Conservation (phyloP, 2,888 invertebrate genomes). For the Perizoma affinitatum region DNA sequence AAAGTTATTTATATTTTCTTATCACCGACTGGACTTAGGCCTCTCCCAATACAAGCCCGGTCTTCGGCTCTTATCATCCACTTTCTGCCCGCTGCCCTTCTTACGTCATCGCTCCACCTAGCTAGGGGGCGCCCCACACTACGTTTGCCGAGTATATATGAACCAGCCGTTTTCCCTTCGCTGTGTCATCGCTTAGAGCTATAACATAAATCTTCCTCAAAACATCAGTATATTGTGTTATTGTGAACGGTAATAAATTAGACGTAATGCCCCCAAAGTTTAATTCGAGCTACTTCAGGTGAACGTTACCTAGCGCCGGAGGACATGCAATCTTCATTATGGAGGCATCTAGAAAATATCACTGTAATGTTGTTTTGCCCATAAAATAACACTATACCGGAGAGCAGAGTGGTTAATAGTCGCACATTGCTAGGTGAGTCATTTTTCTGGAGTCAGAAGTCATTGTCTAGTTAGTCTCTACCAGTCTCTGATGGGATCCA, state of each 20-base stretch:
- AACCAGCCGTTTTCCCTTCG: conserved; percentile 2
- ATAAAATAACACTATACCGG: neutral
- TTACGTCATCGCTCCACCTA: too few species aligned
- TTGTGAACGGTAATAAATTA: conserved; percentile 74
- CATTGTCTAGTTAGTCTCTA: too few species aligned
- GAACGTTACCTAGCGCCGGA: conserved; percentile 69
- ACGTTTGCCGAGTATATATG: neutral
- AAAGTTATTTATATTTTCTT: too few species aligned
- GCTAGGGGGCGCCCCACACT: too few species aligned
- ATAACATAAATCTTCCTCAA: conserved; percentile 76
- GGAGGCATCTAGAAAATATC: conserved; percentile 22
- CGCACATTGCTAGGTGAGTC: too few species aligned
- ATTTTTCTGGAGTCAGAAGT: too few species aligned
- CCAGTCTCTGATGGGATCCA: too few species aligned
- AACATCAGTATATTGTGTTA: conserved; percentile 64
- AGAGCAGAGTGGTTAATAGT: too few species aligned
- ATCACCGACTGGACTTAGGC: too few species aligned
- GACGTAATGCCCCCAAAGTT: conserved; percentile 69
- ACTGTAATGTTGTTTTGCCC: conserved; percentile 6
- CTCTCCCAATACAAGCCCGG: too few species aligned
- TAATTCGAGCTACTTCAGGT: conserved; percentile 78
- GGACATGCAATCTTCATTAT: conserved; percentile 78
- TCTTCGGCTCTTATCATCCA: too few species aligned
- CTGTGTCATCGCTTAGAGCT: conserved; percentile 60
- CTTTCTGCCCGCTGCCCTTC: too few species aligned